A percentile compares a stretch with the other conserved stretches of the same genome.
phyloP scores from a whole-genome alignment of 2,888 invertebrate genomes.

The Agrochola lychnidis region DNA sequence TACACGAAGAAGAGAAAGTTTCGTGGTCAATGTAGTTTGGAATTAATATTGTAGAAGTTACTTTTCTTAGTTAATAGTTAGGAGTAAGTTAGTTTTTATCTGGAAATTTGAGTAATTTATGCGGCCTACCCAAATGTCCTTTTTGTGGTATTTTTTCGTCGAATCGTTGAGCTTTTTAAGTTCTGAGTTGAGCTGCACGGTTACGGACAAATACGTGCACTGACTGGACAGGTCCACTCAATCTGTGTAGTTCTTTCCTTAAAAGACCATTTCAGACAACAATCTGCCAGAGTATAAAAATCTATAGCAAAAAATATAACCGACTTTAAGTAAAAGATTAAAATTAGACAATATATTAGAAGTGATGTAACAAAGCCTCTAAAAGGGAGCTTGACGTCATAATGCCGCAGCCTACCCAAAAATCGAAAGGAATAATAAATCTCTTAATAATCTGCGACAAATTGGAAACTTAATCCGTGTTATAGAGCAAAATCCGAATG shows the following conservation, averaged over 20 bases:
- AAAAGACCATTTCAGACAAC: too few relatives aligned
- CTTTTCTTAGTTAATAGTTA: background rate
- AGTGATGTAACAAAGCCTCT: conserved; percentile 31
- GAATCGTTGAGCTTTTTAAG: too few relatives aligned
- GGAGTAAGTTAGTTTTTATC: too few relatives aligned
- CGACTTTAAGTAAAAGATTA: conserved; percentile 1
- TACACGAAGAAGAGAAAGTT: background rate
- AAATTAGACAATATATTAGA: conserved; percentile 16
- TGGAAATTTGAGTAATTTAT: too few relatives aligned
- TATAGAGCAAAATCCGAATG: conserved; percentile 60
- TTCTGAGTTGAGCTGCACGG: too few relatives aligned
- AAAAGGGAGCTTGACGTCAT: conserved; percentile 44
- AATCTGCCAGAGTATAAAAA: background rate
- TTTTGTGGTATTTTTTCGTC: too few relatives aligned
- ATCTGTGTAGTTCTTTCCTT: too few relatives aligned
- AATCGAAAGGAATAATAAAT: conserved; percentile 64
- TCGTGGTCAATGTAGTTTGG: background rate
- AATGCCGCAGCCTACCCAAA: conserved; percentile 39
- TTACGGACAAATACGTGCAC: too few relatives aligned
- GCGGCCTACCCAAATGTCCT: too few relatives aligned
- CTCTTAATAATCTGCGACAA: conserved; percentile 64
- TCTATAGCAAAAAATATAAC: background rate
- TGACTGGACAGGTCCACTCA: too few relatives aligned
- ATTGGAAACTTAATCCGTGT: conserved; percentile 67
- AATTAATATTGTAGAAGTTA: background rate